phyloP scores from a whole-genome alignment of 2,797 vertebrate species.

The Simalia tracyae region DNA sequence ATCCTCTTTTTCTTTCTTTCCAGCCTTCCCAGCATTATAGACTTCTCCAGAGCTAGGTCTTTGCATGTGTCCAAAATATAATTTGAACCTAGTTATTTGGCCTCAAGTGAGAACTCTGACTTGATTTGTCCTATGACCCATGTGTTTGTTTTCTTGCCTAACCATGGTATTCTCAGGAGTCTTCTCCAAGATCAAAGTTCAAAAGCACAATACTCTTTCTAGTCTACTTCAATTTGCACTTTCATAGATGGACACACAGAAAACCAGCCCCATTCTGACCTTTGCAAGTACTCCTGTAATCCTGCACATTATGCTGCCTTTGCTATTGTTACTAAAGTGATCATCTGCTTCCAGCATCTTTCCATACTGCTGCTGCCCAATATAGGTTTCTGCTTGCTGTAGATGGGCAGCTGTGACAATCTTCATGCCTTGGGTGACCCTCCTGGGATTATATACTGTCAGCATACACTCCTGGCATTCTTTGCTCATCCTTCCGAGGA shows the following conservation, averaged over 20 bases:
- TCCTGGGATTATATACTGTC: neutral
- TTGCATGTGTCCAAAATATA: neutral
- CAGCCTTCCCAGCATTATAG: neutral
- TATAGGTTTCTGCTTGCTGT: neutral
- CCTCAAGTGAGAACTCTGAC: neutral
- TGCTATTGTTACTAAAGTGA: neutral
- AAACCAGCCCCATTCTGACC: neutral
- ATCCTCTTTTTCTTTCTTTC: neutral
- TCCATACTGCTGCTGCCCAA: neutral
- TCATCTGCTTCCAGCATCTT: neutral
- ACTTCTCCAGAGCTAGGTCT: neutral
- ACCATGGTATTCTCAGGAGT: neutral
- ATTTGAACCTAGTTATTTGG: neutral
- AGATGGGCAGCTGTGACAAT: neutral
- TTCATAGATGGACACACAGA: neutral
- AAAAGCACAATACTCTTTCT: neutral
- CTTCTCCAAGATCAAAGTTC: neutral
- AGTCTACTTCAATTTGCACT: neutral
- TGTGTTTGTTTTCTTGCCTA: neutral
- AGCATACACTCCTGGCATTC: neutral
- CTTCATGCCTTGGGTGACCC: neutral
- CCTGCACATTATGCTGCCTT: neutral
- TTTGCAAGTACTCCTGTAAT: neutral
- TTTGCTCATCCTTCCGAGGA: neutral
- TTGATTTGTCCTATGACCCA: neutral